Evolutionary conservation across 2,888 invertebrate species (phyloP), one percentile per base, ranked within the genome.

Genomic region (Pseudococcus longispinus): DNA sequence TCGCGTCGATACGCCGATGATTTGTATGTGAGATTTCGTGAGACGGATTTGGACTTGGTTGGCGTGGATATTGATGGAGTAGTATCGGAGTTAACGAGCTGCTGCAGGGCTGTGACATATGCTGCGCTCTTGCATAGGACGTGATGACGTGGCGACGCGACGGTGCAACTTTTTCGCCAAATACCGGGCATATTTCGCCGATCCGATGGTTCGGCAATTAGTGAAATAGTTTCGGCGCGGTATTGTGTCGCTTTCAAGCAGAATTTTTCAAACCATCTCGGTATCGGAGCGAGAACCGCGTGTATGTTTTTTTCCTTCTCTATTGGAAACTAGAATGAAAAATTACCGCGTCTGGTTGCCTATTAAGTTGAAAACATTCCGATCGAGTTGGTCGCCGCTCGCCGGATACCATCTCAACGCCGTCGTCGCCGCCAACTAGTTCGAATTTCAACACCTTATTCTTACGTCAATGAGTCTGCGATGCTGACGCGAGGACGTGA

Each of bases 131-230:
- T 20, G 9, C 23, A 60, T n/a, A 13, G n/a, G 4, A 51, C 18
- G n/a, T 18, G 51, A 51, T 8, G 51, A 8, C n/a, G n/a, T n/a
- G n/a, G n/a, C n/a, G n/a, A n/a, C n/a, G n/a, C 23, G 5, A n/a
- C 55, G 60, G 60, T 60, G 70, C 70, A 29, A 70, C 70, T 29
- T 70, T 70, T 70, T 70, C 29, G 70, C 70, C 70, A 70, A 70
- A 70, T 70, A 70, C 70, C 29, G 15, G 18, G 29, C 70, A 70
- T 70, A 70, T 13, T 70, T 70, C 2, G 8, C 15, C 29, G 6
- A 60, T 60, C 70, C 18, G 29, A 29, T 13, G 29, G 70, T 70
- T 29, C 29, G 29, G 70, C 70, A 70, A 70, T 70, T 70, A 70
- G 70, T n/a, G 70, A 70, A 70, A 70, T 70, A 70, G 29, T 70